Conservation (phyloP, 1,140 invertebrate genomes). For the Drosophila kurseongensis region DNA sequence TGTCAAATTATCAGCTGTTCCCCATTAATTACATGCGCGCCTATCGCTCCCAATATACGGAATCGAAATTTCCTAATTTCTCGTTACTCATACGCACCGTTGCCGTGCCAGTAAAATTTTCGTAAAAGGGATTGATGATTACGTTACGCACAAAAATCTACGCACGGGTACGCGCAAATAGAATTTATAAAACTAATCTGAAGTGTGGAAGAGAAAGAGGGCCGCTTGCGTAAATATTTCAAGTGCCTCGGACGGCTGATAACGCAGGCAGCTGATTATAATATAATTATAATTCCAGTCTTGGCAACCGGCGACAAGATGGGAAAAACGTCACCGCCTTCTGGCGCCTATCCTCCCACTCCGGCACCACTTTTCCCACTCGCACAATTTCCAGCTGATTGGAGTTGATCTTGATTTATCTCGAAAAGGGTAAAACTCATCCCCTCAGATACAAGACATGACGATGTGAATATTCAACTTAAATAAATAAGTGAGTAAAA, state of each 20-base stretch:
- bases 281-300: constrained; percentile 59
- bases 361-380: neutral
- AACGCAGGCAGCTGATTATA: constrained; percentile 45
- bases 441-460: neutral
- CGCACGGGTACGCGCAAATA: constrained; percentile 35
- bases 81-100: constrained; percentile 60
- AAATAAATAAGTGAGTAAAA: no score
- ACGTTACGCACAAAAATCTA: constrained; percentile 44
- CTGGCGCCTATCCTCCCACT: constrained; percentile 28
- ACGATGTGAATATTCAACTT: no score
- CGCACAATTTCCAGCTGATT: neutral
- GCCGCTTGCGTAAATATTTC: constrained; percentile 52
- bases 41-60: constrained; percentile 13
- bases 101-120: constrained; percentile 39
- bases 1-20: constrained; percentile 58
- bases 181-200: constrained; percentile 56
- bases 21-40: constrained; percentile 53
- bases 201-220: constrained; percentile 1
- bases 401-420: neutral
- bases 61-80: constrained; percentile 47
- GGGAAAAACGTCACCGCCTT: constrained; percentile 44
- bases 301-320: constrained; percentile 44
- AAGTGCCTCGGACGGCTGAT: constrained; percentile 31
- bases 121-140: constrained; percentile 13
- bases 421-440: neutral